Conservation (phyloP, 2,797 vertebrate genomes). For the Amblyraja radiata region DNA sequence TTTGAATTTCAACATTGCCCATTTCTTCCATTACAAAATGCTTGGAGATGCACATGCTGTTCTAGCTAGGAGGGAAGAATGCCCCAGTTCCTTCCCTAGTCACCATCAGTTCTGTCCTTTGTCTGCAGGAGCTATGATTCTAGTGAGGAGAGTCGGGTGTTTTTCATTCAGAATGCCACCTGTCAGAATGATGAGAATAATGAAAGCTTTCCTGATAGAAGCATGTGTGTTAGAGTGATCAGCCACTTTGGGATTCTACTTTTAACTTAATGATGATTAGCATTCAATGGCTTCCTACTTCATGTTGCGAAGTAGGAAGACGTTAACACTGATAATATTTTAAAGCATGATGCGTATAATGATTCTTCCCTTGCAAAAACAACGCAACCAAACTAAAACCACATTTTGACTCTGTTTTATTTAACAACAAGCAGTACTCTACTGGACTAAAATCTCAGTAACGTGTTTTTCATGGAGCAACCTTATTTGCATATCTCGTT, state of each 20-base stretch:
- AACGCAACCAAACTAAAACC: slow-evolving; percentile 20
- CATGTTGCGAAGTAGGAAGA: not conserved
- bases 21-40: slow-evolving; percentile 13
- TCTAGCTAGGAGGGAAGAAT: slow-evolving; percentile 6
- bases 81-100: not conserved
- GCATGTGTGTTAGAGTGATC: not conserved
- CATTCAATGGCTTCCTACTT: not conserved
- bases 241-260: not conserved
- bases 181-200: not conserved
- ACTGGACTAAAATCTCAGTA: slow-evolving; percentile 21
- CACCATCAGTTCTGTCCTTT: not conserved
- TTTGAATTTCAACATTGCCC: not conserved
- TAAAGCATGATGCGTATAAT: slow-evolving; percentile 6
- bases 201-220: slow-evolving; percentile 4
- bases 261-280: not conserved
- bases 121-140: not conserved
- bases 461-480: slow-evolving; percentile 17
- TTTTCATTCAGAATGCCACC: not conserved
- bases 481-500: slow-evolving; percentile 20
- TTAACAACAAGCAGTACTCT: not conserved
- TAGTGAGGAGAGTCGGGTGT: not conserved
- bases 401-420: not conserved
- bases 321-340: slow-evolving; percentile 17
- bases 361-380: not conserved
- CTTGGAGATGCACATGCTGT: not conserved